These are phyloP conservation scores for Pogonomyrmex californicus DNA, from an alignment of 1,140 invertebrate species.

Conservation along the genomic window DNA sequence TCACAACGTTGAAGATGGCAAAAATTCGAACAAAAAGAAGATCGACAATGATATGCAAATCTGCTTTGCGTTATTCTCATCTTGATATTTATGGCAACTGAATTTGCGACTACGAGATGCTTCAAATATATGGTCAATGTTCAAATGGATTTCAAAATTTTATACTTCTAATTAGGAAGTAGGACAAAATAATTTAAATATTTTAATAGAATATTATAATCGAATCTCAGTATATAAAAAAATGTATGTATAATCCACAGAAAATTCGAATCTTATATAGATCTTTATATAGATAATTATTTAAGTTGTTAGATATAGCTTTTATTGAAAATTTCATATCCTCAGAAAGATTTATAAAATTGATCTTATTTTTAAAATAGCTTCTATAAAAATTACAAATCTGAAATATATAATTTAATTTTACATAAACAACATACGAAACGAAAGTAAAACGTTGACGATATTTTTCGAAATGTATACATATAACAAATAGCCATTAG, in stretches of 20 bases:
- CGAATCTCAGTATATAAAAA: background rate
- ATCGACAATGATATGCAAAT: slow-evolving; percentile 45
- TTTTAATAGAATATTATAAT: background rate
- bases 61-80: slow-evolving; percentile 41
- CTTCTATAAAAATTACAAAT: background rate
- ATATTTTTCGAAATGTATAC: background rate
- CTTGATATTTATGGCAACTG: slow-evolving; percentile 12
- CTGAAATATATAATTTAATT: background rate
- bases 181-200: background rate
- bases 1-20: background rate
- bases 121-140: background rate
- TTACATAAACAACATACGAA: background rate
- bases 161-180: background rate
- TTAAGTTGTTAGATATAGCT: background rate
- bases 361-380: background rate
- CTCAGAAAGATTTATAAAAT: background rate
- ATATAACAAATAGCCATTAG: background rate
- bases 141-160: slow-evolving; percentile 14
- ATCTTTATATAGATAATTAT: background rate
- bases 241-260: background rate
- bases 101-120: background rate
- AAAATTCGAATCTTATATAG: background rate
- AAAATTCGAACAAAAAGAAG: slow-evolving; percentile 12
- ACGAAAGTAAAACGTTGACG: background rate
- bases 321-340: background rate